phyloP scores from a whole-genome alignment of 1,140 invertebrate species.

The Drosophila triauraria region DNA sequence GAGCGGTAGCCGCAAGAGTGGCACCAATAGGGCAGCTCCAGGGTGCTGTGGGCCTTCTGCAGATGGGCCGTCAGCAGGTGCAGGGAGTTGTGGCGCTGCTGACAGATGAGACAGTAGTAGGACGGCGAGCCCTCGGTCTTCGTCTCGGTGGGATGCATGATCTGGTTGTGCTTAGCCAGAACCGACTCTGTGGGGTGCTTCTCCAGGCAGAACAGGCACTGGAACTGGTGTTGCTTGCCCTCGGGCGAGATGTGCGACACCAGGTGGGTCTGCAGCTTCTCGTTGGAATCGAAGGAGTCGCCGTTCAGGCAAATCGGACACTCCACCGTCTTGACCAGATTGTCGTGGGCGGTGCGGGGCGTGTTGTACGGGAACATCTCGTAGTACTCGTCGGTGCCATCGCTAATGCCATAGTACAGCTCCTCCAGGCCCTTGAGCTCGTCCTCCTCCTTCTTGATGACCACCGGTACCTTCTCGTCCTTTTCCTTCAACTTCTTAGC shows the following conservation, averaged over 20 bases:
- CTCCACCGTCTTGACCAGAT: conserved; percentile 78
- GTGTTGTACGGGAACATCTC: conserved; percentile 73
- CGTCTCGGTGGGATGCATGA: conserved; percentile 87
- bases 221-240: conserved; percentile 84
- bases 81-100: conserved; percentile 87
- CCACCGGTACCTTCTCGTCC: conserved; percentile 49
- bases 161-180: conserved; percentile 86
- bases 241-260: conserved; percentile 87
- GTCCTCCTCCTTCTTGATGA: conserved; percentile 78
- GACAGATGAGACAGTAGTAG: conserved; percentile 89
- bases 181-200: conserved; percentile 86
- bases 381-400: conserved; percentile 71
- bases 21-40: conserved; percentile 93
- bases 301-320: conserved; percentile 86
- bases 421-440: conserved; percentile 79
- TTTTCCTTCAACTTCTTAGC: conserved; percentile 59
- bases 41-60: conserved; percentile 90
- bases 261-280: conserved; percentile 89
- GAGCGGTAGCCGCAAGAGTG: conserved; percentile 90
- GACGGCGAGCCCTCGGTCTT: conserved; percentile 86
- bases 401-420: conserved; percentile 78
- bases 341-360: conserved; percentile 50
- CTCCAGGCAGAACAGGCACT: conserved; percentile 87
- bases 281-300: conserved; percentile 87
- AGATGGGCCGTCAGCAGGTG: conserved; percentile 90